Conservation (phyloP, 2,888 invertebrate species). For the Rhamnusium bicolor region DNA sequence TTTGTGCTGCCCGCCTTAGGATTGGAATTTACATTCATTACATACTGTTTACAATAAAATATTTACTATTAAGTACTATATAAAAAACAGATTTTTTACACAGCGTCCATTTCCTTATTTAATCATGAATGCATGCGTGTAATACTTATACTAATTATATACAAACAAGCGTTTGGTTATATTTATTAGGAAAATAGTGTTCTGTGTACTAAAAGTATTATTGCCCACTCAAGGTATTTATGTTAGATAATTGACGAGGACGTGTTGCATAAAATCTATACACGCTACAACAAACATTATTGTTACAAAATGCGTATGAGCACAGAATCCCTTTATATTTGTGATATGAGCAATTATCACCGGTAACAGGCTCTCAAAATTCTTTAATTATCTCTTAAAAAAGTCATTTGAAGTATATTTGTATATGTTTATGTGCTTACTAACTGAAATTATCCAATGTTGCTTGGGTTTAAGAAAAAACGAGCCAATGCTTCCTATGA, state of each 20-base stretch:
- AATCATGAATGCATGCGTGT: neutral
- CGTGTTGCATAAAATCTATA: neutral
- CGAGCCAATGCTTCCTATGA: too few relatives aligned
- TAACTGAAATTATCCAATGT: too few relatives aligned
- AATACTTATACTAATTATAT: neutral
- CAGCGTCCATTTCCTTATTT: neutral
- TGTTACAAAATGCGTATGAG: neutral
- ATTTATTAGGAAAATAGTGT: neutral
- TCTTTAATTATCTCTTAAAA: too few relatives aligned
- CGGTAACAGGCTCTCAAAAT: too few relatives aligned
- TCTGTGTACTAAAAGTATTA: neutral
- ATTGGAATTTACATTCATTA: constrained; percentile 23
- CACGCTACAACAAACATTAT: neutral
- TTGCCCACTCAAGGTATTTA: constrained; percentile 2
- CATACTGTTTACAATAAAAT: neutral
- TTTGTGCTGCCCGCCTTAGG: constrained; percentile 1
- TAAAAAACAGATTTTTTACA: constrained; percentile 1
- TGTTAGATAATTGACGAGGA: neutral
- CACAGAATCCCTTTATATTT: too few relatives aligned
- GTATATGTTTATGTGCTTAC: too few relatives aligned
- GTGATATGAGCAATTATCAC: neutral
- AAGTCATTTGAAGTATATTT: too few relatives aligned
- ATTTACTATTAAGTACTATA: neutral
- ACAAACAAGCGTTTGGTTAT: neutral
- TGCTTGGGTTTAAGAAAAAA: too few relatives aligned